Base-by-base conservation (phyloP, 1,140 invertebrate species). In the Coenobita brevimanus region DNA sequence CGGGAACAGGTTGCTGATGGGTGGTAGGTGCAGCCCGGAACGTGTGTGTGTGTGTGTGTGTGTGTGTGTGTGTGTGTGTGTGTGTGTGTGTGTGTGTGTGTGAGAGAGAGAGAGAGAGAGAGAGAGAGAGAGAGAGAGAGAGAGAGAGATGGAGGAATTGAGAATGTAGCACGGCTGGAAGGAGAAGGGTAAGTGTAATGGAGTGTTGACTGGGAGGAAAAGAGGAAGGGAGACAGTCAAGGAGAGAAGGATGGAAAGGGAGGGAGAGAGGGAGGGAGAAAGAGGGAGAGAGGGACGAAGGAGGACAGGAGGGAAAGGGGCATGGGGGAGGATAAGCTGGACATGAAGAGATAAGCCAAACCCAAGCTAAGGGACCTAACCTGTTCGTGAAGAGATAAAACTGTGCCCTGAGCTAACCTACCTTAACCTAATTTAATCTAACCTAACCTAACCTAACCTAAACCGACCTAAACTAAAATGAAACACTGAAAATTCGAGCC, bases 61-160 rank as follows among this genome's bases (percentile, higher is more conserved):
- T n/a, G 54, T 57, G 54, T 57, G 54, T 57, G 54, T 57, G 54
- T 57, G 54, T 57, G 54, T 57, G 54, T 57, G 54, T 57, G 54
- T 57, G 54, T 57, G 54, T 57, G 54, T 57, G 54, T 57, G 54
- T 57, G 54, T 57, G 54, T 57, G 54, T 57, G 54, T 57, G 54
- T 57, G 54, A 13, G 54, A 57, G 54, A 13, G 54, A 57, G 54
- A 13, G 54, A 57, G 54, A n/a, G 10, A 57, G n/a, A 57, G 54
- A 57, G n/a, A n/a, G 54, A 10, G 54, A n/a, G n/a, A n/a, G 54
- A 57, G 54, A n/a, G n/a, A n/a, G 54, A 57, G 54, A n/a, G n/a
- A n/a, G 54, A 57, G 54, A n/a, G n/a, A n/a, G 54, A 57, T 10
- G 54, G 54, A 13, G n/a, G n/a, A n/a, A 57, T 13, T 10, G n/a